Conservation (phyloP, 2,888 invertebrate genomes). For the Mythimna vitellina region DNA sequence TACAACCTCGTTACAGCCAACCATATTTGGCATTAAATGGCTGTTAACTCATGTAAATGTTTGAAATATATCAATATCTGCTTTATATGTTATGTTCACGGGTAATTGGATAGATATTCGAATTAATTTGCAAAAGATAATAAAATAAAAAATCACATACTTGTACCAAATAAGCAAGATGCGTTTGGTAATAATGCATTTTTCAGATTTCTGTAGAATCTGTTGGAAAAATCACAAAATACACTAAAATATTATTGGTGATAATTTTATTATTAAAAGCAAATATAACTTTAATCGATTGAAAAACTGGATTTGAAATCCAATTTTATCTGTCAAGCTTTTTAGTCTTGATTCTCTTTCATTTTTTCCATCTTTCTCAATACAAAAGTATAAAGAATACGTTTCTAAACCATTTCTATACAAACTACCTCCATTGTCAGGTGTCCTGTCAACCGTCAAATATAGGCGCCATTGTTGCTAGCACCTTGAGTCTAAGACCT, state of each 20-base stretch:
- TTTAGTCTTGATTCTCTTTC: neutral
- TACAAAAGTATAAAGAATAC: slow-evolving; percentile 15
- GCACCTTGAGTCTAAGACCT: slow-evolving; percentile 38
- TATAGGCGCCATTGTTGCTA: slow-evolving; percentile 52
- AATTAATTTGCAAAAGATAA: neutral
- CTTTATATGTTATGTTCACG: slow-evolving; percentile 23
- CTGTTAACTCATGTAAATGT: slow-evolving; percentile 49
- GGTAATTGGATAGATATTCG: slow-evolving; percentile 41
- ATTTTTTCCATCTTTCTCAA: neutral
- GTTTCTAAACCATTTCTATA: slow-evolving; percentile 26
- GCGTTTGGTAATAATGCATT: neutral
- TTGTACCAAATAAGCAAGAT: neutral
- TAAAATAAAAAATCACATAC: neutral
- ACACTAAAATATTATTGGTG: neutral
- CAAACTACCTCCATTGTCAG: slow-evolving; percentile 49
- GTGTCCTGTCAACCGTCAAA: slow-evolving; percentile 60
- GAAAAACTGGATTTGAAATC: neutral
- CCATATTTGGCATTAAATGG: slow-evolving; percentile 53
- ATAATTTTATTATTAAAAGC: neutral
- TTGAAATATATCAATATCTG: slow-evolving; percentile 52
- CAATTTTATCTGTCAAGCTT: neutral
- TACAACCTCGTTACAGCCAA: slow-evolving; percentile 37
- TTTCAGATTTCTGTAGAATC: neutral
- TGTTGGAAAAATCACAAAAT: neutral
- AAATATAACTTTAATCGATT: neutral